These are phyloP conservation scores for Hoplias malabaricus DNA, from an alignment of 2,113 vertebrate genomes.

Conservation along the genomic window DNA sequence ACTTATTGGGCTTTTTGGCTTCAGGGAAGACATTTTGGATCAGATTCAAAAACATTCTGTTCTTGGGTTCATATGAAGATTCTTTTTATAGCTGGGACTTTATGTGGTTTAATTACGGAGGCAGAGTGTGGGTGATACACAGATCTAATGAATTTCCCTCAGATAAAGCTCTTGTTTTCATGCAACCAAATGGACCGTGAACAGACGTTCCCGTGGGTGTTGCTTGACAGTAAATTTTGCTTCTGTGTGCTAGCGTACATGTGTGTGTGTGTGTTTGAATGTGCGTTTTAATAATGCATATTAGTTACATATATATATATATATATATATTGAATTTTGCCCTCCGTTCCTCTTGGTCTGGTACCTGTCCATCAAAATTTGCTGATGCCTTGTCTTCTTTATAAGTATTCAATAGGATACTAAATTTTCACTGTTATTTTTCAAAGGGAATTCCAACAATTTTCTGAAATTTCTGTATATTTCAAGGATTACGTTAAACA, in stretches of 20 bases:
- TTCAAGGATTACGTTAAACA: too few relatives aligned
- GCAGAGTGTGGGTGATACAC: slow-evolving; percentile 32
- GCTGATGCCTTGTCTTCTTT: background rate
- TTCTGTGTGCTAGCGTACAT: slow-evolving; percentile 1
- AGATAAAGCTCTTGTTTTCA: slow-evolving; percentile 54
- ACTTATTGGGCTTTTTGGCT: background rate
- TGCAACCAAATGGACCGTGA: slow-evolving; percentile 53
- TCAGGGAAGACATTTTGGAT: background rate
- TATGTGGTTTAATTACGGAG: slow-evolving; percentile 39
- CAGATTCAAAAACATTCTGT: slow-evolving; percentile 21
- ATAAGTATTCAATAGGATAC: too few relatives aligned
- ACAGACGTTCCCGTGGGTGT: slow-evolving; percentile 52
- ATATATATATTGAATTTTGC: background rate
- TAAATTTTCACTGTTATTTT: too few relatives aligned
- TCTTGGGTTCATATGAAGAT: slow-evolving; percentile 11
- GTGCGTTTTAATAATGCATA: background rate
- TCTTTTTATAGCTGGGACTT: slow-evolving; percentile 30
- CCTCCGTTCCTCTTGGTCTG: background rate
- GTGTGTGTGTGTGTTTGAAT: slow-evolving; percentile 2
- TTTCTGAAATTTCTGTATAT: too few relatives aligned
- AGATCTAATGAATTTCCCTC: slow-evolving; percentile 51
- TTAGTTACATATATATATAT: background rate
- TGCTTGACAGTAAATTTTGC: slow-evolving; percentile 46
- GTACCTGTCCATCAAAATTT: background rate
- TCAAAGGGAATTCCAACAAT: too few relatives aligned